Evolutionary conservation across 2,113 vertebrate species (phyloP), one percentile per base, ranked within the genome.

Genomic region (Zapus hudsonius): DNA sequence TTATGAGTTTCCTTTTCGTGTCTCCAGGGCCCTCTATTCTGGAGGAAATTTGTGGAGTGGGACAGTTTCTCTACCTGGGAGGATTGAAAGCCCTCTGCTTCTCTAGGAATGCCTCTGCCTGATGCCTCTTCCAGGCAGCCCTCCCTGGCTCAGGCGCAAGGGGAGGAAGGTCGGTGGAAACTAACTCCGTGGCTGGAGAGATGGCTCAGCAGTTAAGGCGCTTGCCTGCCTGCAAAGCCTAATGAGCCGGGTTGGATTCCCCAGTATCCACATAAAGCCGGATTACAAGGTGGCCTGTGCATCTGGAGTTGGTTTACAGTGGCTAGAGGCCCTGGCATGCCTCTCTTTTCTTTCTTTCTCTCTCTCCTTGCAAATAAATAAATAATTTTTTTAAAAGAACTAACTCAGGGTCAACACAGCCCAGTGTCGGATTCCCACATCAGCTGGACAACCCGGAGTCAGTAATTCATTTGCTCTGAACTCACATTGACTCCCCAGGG

Each of bases 1-100:
- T 98, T 96, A 98, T 98, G 97, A 97, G 96, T 97, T 98, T 97
- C 97, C 96, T 98, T 98, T 98, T 97, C 97, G 97, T 97, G 98
- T 98, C 98, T 92, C 92, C 63, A 93, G 98, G 98, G 97, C 93
- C 85, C 88, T 97, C 94, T 96, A 97, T 97, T 97, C 96, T 96
- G 95, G 95, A 98, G 97, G 97, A 97, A 96, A 96, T 95, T 97
- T 91, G 96, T 89, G 95, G 96, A 96, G 95, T 89, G 63, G 95
- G 97, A 93, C 69, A 1, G 67, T 84, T 87, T 87, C 82, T 94
- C 78, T 82, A 52, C 2, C 22, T 59, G 93, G 27, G 33, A 22
- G 33, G 23, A 74, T 15, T 55, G 52, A 38, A 84, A 88, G 27
- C 7, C 38, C 31, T 6, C 22, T 11, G 22, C 29, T 31, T 27